A percentile compares a stretch with the other conserved stretches of the same genome.
phyloP scores from a whole-genome alignment of 2,113 vertebrate genomes.

The Cavia porcellus region DNA sequence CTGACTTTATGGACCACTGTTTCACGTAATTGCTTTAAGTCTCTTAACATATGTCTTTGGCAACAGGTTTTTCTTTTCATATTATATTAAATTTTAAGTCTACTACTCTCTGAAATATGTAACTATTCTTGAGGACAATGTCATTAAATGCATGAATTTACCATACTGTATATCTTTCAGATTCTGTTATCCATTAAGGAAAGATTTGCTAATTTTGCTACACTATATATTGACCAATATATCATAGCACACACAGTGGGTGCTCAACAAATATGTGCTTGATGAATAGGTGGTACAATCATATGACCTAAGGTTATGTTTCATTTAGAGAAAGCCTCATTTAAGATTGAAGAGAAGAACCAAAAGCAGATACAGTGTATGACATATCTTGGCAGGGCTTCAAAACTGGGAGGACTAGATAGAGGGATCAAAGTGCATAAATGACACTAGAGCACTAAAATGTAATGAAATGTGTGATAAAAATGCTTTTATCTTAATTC shows the following conservation, averaged over 20 bases:
- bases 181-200: not conserved
- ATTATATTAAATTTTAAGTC: not conserved
- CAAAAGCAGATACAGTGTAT: not conserved
- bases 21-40: not conserved
- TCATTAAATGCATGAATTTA: not conserved
- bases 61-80: not conserved
- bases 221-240: not conserved
- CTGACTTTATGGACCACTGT: not conserved
- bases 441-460: not conserved
- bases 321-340: not conserved
- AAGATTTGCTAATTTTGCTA: not conserved
- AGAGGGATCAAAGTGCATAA: not conserved
- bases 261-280: not conserved
- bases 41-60: not conserved
- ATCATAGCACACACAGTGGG: not conserved
- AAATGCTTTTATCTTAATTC: constrained; percentile 49
- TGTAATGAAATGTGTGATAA: constrained; percentile 39
- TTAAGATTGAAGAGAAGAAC: not conserved
- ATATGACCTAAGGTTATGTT: not conserved
- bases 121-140: not conserved
- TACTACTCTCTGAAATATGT: not conserved
- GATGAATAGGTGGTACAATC: not conserved
- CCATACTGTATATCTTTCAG: not conserved
- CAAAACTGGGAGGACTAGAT: not conserved
- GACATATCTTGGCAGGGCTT: not conserved